A percentile compares a stretch with the other conserved stretches of the same genome.
These are phyloP conservation scores for Caenorhabditis angaria DNA, from an alignment of 2,888 invertebrate genomes.

Conservation along the genomic window DNA sequence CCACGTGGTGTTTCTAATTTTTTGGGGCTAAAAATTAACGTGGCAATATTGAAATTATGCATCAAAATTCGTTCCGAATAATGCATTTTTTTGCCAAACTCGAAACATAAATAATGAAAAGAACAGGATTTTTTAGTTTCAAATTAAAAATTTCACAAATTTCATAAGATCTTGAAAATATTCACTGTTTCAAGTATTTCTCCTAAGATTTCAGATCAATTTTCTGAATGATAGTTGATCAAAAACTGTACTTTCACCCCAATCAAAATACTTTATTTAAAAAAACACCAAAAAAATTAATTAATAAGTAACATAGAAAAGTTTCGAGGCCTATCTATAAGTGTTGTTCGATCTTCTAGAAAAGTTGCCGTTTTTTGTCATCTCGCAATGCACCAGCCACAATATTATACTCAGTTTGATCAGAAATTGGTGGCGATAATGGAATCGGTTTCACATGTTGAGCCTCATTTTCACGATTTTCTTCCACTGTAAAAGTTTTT, in stretches of 20 bases:
- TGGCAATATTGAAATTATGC: too few species aligned
- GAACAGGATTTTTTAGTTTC: too few species aligned
- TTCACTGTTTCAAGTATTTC: too few species aligned
- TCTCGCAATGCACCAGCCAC: constrained; percentile 35
- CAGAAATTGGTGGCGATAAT: constrained; percentile 34
- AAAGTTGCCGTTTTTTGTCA: constrained; percentile 17
- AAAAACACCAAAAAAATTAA: not conserved
- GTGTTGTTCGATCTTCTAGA: not conserved
- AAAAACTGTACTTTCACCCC: not conserved
- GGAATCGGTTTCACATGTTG: not conserved
- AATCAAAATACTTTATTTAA: not conserved
- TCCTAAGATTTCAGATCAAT: too few species aligned
- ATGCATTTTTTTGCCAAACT: too few species aligned
- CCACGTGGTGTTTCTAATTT: too few species aligned
- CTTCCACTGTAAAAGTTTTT: not conserved
- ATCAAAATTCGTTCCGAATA: too few species aligned
- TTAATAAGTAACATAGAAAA: not conserved
- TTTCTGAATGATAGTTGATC: not conserved
- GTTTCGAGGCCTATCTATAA: not conserved
- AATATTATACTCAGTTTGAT: constrained; percentile 44
- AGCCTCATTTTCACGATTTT: not conserved
- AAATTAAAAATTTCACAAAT: too few species aligned
- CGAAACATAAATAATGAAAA: too few species aligned
- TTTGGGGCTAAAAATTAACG: too few species aligned
- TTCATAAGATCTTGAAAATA: too few species aligned